Base-by-base conservation (phyloP, 2,113 vertebrate genomes). In the Dasyurus viverrinus region DNA sequence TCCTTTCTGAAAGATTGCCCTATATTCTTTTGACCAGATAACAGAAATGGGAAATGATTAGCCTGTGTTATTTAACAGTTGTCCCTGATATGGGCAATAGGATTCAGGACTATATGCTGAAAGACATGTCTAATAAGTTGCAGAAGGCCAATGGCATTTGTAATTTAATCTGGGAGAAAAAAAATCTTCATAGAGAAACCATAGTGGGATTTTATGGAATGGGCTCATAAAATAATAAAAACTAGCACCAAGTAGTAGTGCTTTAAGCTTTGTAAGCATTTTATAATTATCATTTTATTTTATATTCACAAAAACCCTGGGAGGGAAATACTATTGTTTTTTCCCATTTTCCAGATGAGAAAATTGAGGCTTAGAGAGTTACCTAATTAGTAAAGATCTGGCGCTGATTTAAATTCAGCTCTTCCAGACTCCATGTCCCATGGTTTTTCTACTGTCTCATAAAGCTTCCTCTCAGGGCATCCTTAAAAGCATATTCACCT, bases 41-140 rank as follows among this genome's bases (percentile, higher is more conserved):
- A 96, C 93, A 89, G 89, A 93, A 96, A 96, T 96, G 92, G 96
- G 95, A 96, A 97, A 94, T 91, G 5, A 92, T 94, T 84, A 93
- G 50, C 60, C 46, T 68, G 47, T 90, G 19, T 97, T 96, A 93
- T 94, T 90, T 48, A 50, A 50, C 3, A 30, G 68, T 52, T 84
- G n/a, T 50, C 89, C 48, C 25, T 48, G 47, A 27, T 9, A 7
- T 92, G 95, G 93, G 24, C 93, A 89, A 46, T 47, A 96, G 94
- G 95, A 95, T 94, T 96, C 60, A 60, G 50, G 54, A n/a, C 60
- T 94, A 54, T 42, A 91, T 25, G 57, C 54, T 94, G 90, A 95
- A 96, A 95, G 22, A 6, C 53, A 30, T 95, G 53, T 46, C 30
- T 68, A 91, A 90, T 94, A 60, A 93, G n/a, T 48, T 57, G n/a